Percentiles rank a stretch among this genome's conserved stretches.
phyloP scores from a whole-genome alignment of 2,113 vertebrate genomes.

The Turnix velox region DNA sequence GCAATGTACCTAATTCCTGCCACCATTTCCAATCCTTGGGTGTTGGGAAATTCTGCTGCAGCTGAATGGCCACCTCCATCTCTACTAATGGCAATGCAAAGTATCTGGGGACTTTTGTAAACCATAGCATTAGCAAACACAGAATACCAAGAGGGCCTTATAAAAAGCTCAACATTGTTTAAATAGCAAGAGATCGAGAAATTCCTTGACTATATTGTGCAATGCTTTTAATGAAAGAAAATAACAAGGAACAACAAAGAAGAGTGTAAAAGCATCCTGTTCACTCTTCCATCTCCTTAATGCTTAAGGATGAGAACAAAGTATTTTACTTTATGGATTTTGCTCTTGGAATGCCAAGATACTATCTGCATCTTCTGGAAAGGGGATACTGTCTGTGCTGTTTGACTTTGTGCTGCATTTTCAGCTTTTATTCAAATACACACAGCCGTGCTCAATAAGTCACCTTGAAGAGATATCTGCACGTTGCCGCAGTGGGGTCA shows the following conservation, averaged over 20 bases:
- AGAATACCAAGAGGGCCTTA: neutral
- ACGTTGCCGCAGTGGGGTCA: neutral
- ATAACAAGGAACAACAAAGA: neutral
- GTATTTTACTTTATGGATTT: neutral
- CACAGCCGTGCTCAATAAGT: neutral
- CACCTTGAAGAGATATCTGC: neutral
- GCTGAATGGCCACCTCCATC: neutral
- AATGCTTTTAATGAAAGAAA: neutral
- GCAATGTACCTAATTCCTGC: neutral
- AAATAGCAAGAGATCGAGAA: neutral
- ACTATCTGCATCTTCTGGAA: neutral
- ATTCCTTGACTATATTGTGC: neutral
- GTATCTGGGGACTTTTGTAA: neutral
- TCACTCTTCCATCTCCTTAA: neutral
- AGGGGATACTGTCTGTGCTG: neutral
- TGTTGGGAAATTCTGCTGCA: neutral
- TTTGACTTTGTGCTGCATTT: neutral
- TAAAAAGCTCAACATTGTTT: neutral
- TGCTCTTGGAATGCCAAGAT: neutral
- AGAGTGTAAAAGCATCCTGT: neutral
- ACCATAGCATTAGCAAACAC: neutral
- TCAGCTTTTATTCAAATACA: neutral
- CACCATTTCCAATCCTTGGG: neutral
- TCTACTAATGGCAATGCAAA: neutral
- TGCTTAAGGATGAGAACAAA: neutral